Conservation (phyloP, 2,113 vertebrate genomes). For the Cyprinodon tularosa region DNA sequence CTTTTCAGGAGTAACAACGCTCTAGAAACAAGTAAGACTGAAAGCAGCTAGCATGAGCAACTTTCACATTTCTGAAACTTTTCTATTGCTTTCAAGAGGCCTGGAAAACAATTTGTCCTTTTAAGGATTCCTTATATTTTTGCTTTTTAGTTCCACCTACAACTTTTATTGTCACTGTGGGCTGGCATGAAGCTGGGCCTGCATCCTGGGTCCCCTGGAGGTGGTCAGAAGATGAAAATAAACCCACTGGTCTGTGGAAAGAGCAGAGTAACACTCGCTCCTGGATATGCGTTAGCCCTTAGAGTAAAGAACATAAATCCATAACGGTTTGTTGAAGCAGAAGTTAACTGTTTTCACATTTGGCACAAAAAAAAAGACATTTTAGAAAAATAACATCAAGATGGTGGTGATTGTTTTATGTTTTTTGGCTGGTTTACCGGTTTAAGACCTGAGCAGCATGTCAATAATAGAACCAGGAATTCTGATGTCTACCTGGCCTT, state of each 20-base stretch:
- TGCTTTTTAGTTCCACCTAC: not conserved
- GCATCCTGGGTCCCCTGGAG: no score
- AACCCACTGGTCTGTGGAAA: no score
- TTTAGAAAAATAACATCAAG: not conserved
- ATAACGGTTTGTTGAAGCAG: not conserved
- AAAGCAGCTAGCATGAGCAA: constrained; percentile 14
- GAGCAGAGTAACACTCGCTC: no score
- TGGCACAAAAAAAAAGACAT: not conserved
- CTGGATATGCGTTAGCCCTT: no score
- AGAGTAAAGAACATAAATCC: no score
- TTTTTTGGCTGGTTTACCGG: not conserved
- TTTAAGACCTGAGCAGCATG: not conserved
- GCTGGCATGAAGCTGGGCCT: no score
- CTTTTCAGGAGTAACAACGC: constrained; percentile 28
- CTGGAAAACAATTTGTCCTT: not conserved
- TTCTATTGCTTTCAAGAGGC: not conserved
- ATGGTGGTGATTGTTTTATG: not conserved
- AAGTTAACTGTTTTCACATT: not conserved
- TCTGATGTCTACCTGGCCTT: not conserved
- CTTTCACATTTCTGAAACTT: constrained; percentile 1
- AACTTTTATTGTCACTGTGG: not conserved
- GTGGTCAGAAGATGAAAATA: no score
- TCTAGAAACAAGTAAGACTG: constrained; percentile 17
- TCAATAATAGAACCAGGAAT: not conserved
- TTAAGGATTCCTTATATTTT: not conserved